These are phyloP conservation scores for Megalurothrips usitatus DNA, from an alignment of 2,888 invertebrate genomes.

Conservation along the genomic window DNA sequence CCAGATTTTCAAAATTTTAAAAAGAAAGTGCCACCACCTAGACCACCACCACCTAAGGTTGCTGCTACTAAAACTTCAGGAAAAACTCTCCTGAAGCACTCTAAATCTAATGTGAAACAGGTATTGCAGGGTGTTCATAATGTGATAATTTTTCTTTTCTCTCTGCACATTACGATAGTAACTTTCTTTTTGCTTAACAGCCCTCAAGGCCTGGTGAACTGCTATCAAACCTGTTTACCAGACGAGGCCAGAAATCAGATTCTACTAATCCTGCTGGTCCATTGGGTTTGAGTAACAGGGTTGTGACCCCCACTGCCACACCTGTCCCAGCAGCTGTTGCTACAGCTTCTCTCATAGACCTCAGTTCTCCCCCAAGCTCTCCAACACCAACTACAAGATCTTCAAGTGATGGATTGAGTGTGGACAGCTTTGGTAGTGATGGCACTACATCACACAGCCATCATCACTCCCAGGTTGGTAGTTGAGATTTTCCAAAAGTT, in stretches of 20 bases:
- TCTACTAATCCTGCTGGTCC: not conserved
- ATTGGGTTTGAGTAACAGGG: slow-evolving; percentile 6
- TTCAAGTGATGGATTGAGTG: slow-evolving; percentile 68
- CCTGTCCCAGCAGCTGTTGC: slow-evolving; percentile 45
- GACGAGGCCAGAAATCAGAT: slow-evolving; percentile 30
- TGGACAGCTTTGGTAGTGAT: slow-evolving; percentile 71
- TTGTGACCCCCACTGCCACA: slow-evolving; percentile 35
- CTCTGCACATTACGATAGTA: not conserved
- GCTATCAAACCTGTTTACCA: slow-evolving; percentile 43
- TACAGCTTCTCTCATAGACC: slow-evolving; percentile 61
- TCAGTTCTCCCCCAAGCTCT: slow-evolving; percentile 68
- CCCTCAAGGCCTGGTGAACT: slow-evolving; percentile 44
- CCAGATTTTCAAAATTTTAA: slow-evolving; percentile 42
- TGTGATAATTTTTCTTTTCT: not conserved
- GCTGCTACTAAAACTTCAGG: slow-evolving; percentile 32
- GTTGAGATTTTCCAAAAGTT: not conserved
- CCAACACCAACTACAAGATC: slow-evolving; percentile 70
- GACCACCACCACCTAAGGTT: slow-evolving; percentile 65
- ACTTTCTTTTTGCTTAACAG: slow-evolving; percentile 27
- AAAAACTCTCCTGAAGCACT: slow-evolving; percentile 27
- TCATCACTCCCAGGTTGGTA: slow-evolving; percentile 44
- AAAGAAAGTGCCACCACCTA: slow-evolving; percentile 67
- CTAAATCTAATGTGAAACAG: slow-evolving; percentile 30
- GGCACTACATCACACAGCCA: slow-evolving; percentile 57
- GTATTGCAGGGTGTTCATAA: slow-evolving; percentile 29